Base-by-base conservation (phyloP, 2,797 vertebrate species). In the Anniella stebbinsi region DNA sequence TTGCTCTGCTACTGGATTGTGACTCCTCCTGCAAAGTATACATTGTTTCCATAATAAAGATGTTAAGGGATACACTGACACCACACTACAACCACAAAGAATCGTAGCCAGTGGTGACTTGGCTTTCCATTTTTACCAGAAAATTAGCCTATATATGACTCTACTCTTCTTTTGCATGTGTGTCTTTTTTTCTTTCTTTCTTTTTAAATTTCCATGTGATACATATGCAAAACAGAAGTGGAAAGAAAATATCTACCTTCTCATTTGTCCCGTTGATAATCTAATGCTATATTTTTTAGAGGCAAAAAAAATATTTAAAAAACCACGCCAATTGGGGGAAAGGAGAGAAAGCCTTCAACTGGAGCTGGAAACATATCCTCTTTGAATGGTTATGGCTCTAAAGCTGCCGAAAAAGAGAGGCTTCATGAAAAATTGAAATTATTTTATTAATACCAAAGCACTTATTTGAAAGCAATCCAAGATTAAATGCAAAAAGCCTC, bases 391-490 rank as follows among this genome's bases (percentile, higher is more conserved):
- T 73, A 80, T 17, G 80, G 4, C 0, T 57, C 91, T 1, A 0
- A 90, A 87, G 38, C 0, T 89, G 21, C 89, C 36, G 81, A 63
- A 80, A 63, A 63, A 63, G 76, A 30, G 30, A 90, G 1, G 21
- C 0, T 92, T 91, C 7, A 69, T 83, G 84, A 89, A 86, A 90
- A 92, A 86, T n/a, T 45, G n/a, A 0, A 78, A 86, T 85, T 87
- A 84, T 85, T 93, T 93, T 87, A 91, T 72, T 87, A 90, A 87
- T 28, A 93, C 10, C 33, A 72, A 87, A 92, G 67, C 54, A 88
- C 87, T 89, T 91, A 78, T 41, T 88, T 86, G 41, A 91, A 85
- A 92, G 25, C 60, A 94, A 94, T 90, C 38, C 87, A 87, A 95
- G 45, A 51, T 66, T 73, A 90, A 94, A 84, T 48, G 77, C 12